Evolutionary conservation across 2,797 vertebrate species (phyloP).

Genomic region (Mionectes olivaceus): DNA sequence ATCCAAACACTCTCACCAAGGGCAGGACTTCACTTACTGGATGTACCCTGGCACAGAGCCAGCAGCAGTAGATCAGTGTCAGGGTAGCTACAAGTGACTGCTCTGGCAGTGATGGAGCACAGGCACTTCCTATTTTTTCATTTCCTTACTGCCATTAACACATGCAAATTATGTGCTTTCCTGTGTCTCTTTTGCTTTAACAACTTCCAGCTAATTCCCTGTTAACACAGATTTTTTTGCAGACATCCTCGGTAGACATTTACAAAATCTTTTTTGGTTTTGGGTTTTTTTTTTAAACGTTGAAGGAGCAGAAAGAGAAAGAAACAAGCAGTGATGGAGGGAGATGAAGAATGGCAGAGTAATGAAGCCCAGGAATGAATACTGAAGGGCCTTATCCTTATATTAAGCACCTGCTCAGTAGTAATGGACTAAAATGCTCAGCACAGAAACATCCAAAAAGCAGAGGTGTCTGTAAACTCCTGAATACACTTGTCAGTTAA

Average conservation of each 20-base stretch:
- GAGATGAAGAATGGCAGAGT: not conserved
- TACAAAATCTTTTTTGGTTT: not conserved
- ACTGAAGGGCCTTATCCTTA: not conserved
- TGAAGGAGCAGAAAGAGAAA: not conserved
- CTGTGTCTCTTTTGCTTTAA: not conserved
- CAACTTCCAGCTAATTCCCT: conserved; percentile 9
- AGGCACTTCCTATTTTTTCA: not conserved
- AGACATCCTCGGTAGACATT: not conserved
- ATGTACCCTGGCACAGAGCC: conserved; percentile 4
- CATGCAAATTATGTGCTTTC: conserved; percentile 23
- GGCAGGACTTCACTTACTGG: conserved; percentile 24
- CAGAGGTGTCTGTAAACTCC: not conserved
- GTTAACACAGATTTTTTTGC: not conserved
- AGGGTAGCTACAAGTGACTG: not conserved
- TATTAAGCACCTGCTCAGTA: not conserved
- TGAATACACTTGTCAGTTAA: not conserved
- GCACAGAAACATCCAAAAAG: not conserved
- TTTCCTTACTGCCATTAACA: conserved; percentile 28
- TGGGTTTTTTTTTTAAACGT: not conserved
- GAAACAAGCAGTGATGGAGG: not conserved
- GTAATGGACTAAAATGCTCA: not conserved
- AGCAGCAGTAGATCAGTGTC: not conserved
- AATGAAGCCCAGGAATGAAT: not conserved
- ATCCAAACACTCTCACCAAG: not conserved
- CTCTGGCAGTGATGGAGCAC: conserved; percentile 27